phyloP scores from a whole-genome alignment of 2,888 invertebrate species.

The Rutpela maculata region DNA sequence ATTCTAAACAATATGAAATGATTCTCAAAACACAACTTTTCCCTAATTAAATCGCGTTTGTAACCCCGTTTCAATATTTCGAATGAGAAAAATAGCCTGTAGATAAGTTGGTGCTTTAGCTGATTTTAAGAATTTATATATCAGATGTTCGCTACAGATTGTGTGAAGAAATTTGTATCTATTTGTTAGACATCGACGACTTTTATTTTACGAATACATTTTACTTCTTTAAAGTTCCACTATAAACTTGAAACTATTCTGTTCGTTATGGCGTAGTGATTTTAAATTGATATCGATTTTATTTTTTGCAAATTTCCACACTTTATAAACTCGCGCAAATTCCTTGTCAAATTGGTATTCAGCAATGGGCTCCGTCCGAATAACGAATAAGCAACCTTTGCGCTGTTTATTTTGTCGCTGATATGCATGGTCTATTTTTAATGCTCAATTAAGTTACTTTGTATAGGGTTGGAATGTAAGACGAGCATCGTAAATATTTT shows the following conservation, averaged over 20 bases:
- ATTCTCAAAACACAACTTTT: too few relatives aligned
- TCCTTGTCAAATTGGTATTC: slow-evolving; percentile 32
- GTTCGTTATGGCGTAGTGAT: slow-evolving; percentile 31
- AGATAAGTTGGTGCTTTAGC: neutral
- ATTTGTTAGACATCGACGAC: neutral
- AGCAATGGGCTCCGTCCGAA: slow-evolving; percentile 22
- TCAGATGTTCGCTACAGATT: neutral
- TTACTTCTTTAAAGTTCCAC: slow-evolving; percentile 9
- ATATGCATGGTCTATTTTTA: slow-evolving; percentile 31
- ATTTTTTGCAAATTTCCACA: slow-evolving; percentile 26
- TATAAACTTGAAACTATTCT: slow-evolving; percentile 24
- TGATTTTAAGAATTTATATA: slow-evolving; percentile 5
- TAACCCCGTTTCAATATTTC: too few relatives aligned
- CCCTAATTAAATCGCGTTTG: too few relatives aligned
- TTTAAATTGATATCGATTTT: slow-evolving; percentile 33
- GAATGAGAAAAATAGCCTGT: too few relatives aligned
- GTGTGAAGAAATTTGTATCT: neutral
- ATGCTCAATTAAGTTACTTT: slow-evolving; percentile 38
- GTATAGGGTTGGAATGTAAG: slow-evolving; percentile 38
- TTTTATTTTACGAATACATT: slow-evolving; percentile 23
- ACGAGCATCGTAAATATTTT: slow-evolving; percentile 43
- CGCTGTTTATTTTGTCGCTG: slow-evolving; percentile 34
- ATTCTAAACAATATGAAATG: too few relatives aligned
- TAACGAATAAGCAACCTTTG: slow-evolving; percentile 28
- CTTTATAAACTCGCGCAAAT: slow-evolving; percentile 29